A percentile compares a stretch with the other conserved stretches of the same genome.
Conservation (phyloP, 2,113 vertebrate species). For the Chrysochloris asiatica region DNA sequence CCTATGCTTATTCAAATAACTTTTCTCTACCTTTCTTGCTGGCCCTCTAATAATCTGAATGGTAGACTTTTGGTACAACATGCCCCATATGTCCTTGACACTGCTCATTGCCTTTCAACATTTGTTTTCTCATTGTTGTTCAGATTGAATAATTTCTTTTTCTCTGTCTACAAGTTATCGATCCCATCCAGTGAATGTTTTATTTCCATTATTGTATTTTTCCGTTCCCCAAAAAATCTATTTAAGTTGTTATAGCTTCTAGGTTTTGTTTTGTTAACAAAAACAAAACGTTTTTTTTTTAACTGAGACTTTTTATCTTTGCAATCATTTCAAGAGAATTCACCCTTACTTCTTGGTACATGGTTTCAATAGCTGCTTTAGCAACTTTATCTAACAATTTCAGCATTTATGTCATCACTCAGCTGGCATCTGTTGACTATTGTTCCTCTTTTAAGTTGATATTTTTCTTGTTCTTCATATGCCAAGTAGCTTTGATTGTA, state of each 20-base stretch:
- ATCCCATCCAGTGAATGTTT: not conserved
- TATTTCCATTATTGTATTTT: not conserved
- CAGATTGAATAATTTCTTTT: not conserved
- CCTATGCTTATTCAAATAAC: not conserved
- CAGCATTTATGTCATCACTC: not conserved
- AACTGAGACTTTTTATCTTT: not conserved
- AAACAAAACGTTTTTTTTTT: not conserved
- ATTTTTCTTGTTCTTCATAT: not conserved
- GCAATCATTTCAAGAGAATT: not conserved
- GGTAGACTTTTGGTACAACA: not conserved
- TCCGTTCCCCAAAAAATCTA: not conserved
- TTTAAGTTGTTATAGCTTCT: not conserved
- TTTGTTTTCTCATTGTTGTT: not conserved
- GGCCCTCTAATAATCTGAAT: not conserved
- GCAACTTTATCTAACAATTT: not conserved
- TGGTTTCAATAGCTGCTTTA: not conserved
- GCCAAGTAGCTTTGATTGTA: too few relatives aligned
- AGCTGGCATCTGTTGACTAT: not conserved
- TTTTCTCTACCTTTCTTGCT: not conserved
- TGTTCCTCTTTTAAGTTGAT: not conserved
- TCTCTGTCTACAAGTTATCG: not conserved
- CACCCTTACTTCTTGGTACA: not conserved
- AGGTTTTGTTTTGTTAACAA: too few relatives aligned
- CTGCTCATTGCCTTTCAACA: not conserved
- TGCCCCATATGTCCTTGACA: not conserved